Evolutionary conservation across 2,888 invertebrate species (phyloP).

Genomic region (Phragmatobia fuliginosa): DNA sequence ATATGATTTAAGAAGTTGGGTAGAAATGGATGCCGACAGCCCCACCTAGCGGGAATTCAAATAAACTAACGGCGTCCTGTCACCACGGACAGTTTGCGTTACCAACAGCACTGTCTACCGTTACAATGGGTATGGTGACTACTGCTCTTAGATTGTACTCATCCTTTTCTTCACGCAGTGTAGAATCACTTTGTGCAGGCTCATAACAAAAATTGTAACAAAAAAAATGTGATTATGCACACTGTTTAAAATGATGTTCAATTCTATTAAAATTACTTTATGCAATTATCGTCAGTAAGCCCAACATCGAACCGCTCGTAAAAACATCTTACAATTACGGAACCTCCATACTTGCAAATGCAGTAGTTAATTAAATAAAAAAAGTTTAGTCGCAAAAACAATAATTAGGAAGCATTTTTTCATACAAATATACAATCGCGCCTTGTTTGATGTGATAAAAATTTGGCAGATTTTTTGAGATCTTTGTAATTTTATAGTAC

Average conservation of each 20-base stretch:
- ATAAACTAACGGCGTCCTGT: too few relatives aligned
- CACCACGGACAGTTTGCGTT: too few relatives aligned
- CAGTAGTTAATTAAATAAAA: slow-evolving; percentile 26
- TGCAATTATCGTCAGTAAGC: neutral
- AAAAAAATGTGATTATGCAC: neutral
- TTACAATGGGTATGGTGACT: too few relatives aligned
- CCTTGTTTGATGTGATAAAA: neutral
- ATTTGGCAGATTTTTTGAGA: neutral
- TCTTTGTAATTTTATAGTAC: neutral
- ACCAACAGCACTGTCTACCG: too few relatives aligned
- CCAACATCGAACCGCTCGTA: neutral
- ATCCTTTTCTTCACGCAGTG: too few relatives aligned
- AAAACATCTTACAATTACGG: slow-evolving; percentile 24
- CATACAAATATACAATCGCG: slow-evolving; percentile 18
- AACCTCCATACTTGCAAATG: slow-evolving; percentile 24
- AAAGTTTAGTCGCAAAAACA: slow-evolving; percentile 27
- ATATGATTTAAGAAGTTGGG: too few relatives aligned
- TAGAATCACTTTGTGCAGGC: too few relatives aligned
- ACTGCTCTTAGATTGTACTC: too few relatives aligned
- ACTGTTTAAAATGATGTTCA: neutral
- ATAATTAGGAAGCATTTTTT: slow-evolving; percentile 41
- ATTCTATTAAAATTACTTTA: slow-evolving; percentile 10
- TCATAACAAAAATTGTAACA: too few relatives aligned
- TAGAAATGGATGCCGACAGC: too few relatives aligned
- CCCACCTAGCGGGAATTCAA: too few relatives aligned